A percentile compares a stretch with the other conserved stretches of the same genome.
Conservation (phyloP, 2,888 invertebrate species). For the Thera obeliscata region DNA sequence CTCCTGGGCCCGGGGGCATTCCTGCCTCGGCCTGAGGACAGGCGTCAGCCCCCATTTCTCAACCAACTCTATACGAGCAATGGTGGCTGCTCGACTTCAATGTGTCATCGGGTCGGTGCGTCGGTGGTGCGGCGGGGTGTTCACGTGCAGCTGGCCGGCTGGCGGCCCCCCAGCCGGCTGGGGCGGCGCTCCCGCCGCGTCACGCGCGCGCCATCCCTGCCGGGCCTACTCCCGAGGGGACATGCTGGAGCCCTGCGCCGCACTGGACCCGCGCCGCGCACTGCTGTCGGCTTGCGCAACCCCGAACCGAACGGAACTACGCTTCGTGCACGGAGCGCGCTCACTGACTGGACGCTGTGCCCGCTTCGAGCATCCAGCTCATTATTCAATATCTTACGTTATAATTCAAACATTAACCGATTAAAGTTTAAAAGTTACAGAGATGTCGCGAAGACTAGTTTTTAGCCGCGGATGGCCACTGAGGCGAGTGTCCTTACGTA, state of each 20-base stretch:
- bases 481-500: constrained; percentile 66
- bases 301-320: constrained; percentile 18
- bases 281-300: constrained; percentile 51
- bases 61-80: constrained; percentile 98
- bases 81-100: constrained; percentile 90
- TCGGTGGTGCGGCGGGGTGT: constrained; percentile 61
- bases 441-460: constrained; percentile 33
- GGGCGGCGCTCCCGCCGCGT: constrained; percentile 68
- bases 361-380: neutral
- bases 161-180: constrained; percentile 65
- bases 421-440: constrained; percentile 56
- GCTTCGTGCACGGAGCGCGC: constrained; percentile 12
- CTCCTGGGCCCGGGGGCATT: constrained; percentile 92
- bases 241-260: constrained; percentile 59
- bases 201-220: constrained; percentile 54
- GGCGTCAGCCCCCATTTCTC: constrained; percentile 99
- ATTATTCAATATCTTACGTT: constrained; percentile 33
- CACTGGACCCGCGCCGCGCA: constrained; percentile 58
- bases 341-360: constrained; percentile 7
- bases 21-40: constrained; percentile 98
- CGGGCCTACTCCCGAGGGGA: constrained; percentile 58
- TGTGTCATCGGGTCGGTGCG: constrained; percentile 78
- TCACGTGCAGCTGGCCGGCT: constrained; percentile 55
- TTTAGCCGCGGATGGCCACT: constrained; percentile 44
- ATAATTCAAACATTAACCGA: constrained; percentile 51